phyloP scores from a whole-genome alignment of 2,888 invertebrate species.

The Halocaridina rubra region DNA sequence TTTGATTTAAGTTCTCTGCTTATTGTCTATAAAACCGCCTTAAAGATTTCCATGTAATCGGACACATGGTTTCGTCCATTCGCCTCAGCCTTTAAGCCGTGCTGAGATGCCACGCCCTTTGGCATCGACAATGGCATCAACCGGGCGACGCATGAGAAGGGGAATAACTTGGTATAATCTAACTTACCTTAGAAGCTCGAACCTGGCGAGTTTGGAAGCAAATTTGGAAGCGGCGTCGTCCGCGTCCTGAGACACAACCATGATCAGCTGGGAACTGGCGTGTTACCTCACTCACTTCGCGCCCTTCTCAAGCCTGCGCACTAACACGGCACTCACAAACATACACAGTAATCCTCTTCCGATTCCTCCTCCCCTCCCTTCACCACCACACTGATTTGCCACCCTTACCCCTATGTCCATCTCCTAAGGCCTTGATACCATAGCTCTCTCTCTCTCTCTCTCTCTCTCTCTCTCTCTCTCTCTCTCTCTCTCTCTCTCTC shows the following conservation, averaged over 20 bases:
- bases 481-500: not conserved
- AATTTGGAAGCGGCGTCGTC: slow-evolving; percentile 57
- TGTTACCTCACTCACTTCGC: not conserved
- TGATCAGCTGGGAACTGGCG: slow-evolving; percentile 35
- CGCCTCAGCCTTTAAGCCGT: not conserved
- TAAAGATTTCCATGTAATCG: too few relatives aligned
- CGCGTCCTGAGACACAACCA: slow-evolving; percentile 44
- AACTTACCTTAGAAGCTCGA: slow-evolving; percentile 60
- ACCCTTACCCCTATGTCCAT: too few relatives aligned
- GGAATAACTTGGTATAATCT: not conserved
- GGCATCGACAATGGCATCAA: not conserved
- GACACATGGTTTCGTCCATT: not conserved
- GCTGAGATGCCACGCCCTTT: not conserved
- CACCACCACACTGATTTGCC: not conserved
- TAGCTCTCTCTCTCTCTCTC: not conserved
- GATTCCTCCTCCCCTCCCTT: not conserved
- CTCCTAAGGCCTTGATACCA: too few relatives aligned
- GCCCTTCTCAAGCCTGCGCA: slow-evolving; percentile 6
- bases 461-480: not conserved
- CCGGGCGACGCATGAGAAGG: not conserved
- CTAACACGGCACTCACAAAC: too few relatives aligned
- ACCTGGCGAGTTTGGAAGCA: slow-evolving; percentile 59
- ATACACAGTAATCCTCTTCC: too few relatives aligned
- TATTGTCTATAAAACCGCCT: too few relatives aligned
- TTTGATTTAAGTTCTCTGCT: too few relatives aligned